Percentiles rank a stretch among this genome's conserved stretches.
These are phyloP conservation scores for Urocitellus parryii DNA, from an alignment of 2,113 vertebrate genomes.

Conservation along the genomic window DNA sequence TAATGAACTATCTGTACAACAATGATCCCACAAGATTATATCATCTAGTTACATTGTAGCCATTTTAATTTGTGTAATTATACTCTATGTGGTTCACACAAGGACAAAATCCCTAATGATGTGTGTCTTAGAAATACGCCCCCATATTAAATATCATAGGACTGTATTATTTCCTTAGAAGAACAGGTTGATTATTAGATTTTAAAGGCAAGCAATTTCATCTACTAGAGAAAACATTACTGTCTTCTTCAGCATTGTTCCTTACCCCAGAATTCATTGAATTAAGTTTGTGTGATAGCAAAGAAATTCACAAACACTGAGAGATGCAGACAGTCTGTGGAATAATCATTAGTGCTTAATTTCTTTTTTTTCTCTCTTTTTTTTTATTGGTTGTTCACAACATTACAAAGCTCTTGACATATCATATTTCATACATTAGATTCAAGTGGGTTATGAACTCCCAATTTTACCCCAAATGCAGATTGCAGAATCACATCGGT, in stretches of 20 bases:
- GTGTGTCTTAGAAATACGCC: not conserved
- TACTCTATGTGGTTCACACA: too few species aligned
- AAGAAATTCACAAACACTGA: not conserved
- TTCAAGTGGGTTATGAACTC: too few species aligned
- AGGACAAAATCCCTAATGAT: not conserved
- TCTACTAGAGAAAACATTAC: not conserved
- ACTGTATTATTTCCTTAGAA: not conserved
- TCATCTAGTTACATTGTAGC: too few species aligned
- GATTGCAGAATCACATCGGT: too few species aligned
- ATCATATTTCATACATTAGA: too few species aligned
- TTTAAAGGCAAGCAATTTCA: not conserved
- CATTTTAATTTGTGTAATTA: too few species aligned
- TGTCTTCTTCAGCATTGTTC: not conserved
- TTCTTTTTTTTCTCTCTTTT: too few species aligned
- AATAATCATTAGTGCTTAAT: not conserved
- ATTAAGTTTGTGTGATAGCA: not conserved
- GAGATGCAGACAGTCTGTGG: not conserved
- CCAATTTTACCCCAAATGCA: too few species aligned
- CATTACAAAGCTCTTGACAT: too few species aligned
- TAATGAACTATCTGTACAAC: too few species aligned
- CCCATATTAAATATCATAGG: not conserved
- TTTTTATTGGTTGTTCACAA: too few species aligned
- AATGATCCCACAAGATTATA: too few species aligned
- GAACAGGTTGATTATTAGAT: not conserved
- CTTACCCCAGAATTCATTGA: not conserved